phyloP scores from a whole-genome alignment of 2,888 invertebrate species.

The Scotopteryx bipunctaria region DNA sequence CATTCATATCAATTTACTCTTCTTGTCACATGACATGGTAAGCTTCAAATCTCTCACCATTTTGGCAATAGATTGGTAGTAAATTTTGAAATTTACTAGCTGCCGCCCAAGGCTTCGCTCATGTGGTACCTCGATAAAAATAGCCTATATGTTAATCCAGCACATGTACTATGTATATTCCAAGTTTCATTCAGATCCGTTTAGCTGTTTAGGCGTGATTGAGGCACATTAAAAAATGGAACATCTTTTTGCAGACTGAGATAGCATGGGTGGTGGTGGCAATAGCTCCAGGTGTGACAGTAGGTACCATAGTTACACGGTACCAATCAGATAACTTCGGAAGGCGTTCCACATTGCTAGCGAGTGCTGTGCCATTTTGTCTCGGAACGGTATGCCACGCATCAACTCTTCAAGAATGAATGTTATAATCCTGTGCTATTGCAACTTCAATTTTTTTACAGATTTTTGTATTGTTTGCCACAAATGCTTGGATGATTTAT shows the following conservation, averaged over 20 bases:
- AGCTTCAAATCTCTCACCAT: no score
- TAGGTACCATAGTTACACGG: conserved; percentile 54
- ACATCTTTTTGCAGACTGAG: conserved; percentile 48
- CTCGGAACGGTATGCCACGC: conserved; percentile 55
- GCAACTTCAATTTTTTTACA: conserved; percentile 52
- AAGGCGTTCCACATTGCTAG: conserved; percentile 53
- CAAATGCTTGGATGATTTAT: conserved; percentile 68
- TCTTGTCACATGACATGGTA: no score
- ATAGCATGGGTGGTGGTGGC: conserved; percentile 61
- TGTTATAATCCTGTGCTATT: no score
- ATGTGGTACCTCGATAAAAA: no score
- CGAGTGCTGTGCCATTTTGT: conserved; percentile 54
- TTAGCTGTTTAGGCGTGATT: no score
- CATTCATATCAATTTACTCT: no score
- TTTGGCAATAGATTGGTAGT: no score
- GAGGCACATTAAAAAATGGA: neutral
- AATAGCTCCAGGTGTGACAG: conserved; percentile 54
- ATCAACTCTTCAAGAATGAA: neutral
- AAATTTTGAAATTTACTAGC: no score
- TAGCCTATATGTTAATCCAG: no score
- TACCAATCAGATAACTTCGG: conserved; percentile 56
- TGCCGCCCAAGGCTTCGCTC: no score
- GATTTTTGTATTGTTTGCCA: conserved; percentile 63
- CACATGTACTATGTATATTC: no score
- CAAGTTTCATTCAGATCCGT: no score